phyloP scores from a whole-genome alignment of 2,113 vertebrate genomes.

The Tetrax tetrax region DNA sequence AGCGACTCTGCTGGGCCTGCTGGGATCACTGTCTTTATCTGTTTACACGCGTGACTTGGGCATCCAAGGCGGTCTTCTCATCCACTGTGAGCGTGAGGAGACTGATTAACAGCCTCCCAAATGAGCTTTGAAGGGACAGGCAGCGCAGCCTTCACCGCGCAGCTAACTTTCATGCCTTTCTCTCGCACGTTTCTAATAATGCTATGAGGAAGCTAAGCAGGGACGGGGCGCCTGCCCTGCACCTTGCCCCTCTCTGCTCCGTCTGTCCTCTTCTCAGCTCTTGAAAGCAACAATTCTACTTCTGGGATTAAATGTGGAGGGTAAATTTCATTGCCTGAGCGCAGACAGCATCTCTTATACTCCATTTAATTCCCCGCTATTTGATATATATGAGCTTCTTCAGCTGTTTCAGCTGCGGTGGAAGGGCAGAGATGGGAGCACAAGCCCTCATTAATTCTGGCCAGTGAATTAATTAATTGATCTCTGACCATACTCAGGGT shows the following conservation, averaged over 20 bases:
- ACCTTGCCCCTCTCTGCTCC: neutral
- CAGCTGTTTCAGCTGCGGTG: constrained; percentile 74
- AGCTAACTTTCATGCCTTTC: neutral
- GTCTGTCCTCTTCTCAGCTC: neutral
- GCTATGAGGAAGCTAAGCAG: neutral
- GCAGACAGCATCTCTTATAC: constrained; percentile 76
- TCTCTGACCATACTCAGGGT: neutral
- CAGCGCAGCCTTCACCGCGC: neutral
- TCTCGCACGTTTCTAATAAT: neutral
- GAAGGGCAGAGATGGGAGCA: constrained; percentile 80
- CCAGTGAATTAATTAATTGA: neutral
- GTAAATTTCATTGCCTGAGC: constrained; percentile 45
- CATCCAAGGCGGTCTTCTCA: neutral
- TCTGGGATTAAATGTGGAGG: constrained; percentile 47
- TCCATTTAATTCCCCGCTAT: constrained; percentile 77
- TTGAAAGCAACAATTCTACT: neutral
- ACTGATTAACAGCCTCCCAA: neutral
- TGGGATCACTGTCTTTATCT: neutral
- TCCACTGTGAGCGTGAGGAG: neutral
- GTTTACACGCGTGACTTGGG: neutral
- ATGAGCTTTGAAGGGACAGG: neutral
- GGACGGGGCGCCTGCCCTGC: neutral
- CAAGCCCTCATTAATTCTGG: constrained; percentile 41
- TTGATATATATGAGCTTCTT: constrained; percentile 71
- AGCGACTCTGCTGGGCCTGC: neutral